Evolutionary conservation across 2,113 vertebrate species (phyloP).

Genomic region (Pseudorhombus dupliciocellatus): DNA sequence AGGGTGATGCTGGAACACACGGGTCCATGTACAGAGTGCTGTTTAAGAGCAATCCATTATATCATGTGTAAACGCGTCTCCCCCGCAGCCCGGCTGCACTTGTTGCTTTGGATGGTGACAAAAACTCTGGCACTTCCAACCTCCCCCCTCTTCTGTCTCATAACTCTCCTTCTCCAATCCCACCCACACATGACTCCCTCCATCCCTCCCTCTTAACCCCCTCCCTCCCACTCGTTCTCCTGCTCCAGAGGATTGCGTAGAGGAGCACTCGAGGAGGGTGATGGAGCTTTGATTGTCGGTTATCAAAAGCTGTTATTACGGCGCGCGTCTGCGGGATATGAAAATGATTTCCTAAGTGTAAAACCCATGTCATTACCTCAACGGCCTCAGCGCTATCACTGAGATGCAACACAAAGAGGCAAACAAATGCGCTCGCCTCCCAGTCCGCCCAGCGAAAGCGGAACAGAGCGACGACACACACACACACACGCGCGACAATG

Average conservation of each 20-base stretch:
- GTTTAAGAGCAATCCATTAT: constrained; percentile 59
- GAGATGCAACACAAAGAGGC: constrained; percentile 69
- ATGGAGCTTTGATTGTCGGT: constrained; percentile 80
- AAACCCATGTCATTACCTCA: constrained; percentile 79
- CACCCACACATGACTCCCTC: constrained; percentile 27
- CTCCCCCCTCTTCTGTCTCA: neutral
- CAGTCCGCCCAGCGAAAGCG: constrained; percentile 45
- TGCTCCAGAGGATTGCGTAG: constrained; percentile 63
- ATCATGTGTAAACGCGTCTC: constrained; percentile 51
- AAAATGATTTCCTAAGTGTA: constrained; percentile 80
- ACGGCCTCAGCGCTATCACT: constrained; percentile 62
- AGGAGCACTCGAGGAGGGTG: constrained; percentile 71
- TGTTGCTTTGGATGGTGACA: constrained; percentile 47
- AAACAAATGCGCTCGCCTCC: constrained; percentile 67
- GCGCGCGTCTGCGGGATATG: constrained; percentile 71
- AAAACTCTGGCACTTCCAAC: constrained; percentile 32
- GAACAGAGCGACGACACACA: constrained; percentile 43
- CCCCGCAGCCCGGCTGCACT: constrained; percentile 47
- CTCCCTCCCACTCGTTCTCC: constrained; percentile 25
- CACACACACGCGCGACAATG: constrained; percentile 49
- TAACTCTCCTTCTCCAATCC: constrained; percentile 9
- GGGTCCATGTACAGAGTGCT: constrained; percentile 30
- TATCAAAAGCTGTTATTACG: constrained; percentile 82
- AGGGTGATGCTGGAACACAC: constrained; percentile 42
- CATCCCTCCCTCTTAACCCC: constrained; percentile 30